Evolutionary conservation across 2,113 vertebrate species (phyloP).

Genomic region (Pluvianellus socialis): DNA sequence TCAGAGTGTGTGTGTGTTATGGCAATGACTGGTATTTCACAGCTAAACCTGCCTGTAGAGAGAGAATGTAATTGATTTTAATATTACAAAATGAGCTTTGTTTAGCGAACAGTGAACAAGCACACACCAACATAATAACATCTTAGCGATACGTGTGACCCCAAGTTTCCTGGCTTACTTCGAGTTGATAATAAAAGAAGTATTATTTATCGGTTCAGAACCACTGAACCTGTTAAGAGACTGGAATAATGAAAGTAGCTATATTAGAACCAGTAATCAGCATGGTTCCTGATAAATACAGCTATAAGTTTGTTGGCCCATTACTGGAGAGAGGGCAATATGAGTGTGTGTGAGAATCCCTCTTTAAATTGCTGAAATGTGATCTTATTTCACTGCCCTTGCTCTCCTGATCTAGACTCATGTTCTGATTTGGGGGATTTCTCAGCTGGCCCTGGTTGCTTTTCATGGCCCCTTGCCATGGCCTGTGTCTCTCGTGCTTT

Average conservation of each 20-base stretch:
- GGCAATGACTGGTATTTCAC: not conserved
- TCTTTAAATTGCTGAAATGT: not conserved
- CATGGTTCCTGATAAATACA: not conserved
- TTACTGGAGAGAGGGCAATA: not conserved
- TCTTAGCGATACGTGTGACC: not conserved
- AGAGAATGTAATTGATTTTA: not conserved
- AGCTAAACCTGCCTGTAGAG: not conserved
- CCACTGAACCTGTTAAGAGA: not conserved
- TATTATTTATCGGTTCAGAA: not conserved
- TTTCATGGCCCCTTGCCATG: not conserved
- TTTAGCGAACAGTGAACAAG: not conserved
- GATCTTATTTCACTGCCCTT: not conserved
- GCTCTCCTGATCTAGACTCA: not conserved
- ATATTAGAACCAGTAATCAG: not conserved
- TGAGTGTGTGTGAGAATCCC: not conserved
- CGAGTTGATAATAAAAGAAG: not conserved
- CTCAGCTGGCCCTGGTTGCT: not conserved
- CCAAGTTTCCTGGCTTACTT: not conserved
- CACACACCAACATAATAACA: not conserved
- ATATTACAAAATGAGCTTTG: not conserved
- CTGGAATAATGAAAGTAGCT: not conserved
- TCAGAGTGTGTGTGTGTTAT: not conserved
- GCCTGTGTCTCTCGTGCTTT: not conserved
- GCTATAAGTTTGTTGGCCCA: not conserved
- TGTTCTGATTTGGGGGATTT: not conserved